Percentiles rank a stretch among this genome's conserved stretches.
These are phyloP conservation scores for Pygocentrus nattereri DNA, from an alignment of 2,797 vertebrate species.

Conservation along the genomic window DNA sequence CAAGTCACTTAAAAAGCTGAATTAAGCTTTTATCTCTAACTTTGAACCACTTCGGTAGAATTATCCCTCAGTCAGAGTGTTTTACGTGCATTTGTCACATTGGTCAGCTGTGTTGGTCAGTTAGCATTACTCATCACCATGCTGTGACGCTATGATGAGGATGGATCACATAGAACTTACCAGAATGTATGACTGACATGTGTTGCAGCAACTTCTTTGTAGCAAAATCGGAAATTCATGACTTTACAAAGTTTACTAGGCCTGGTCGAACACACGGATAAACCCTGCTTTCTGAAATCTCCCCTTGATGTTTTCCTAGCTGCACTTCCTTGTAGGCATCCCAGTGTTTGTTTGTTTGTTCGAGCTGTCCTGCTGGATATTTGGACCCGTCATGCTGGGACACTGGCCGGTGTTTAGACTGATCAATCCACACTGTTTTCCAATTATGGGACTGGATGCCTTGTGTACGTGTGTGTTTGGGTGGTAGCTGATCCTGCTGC, in stretches of 20 bases:
- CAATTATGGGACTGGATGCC: conserved; percentile 12
- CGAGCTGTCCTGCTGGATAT: conserved; percentile 6
- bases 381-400: conserved; percentile 15
- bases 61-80: no score
- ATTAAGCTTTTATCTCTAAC: no score
- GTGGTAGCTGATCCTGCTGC: conserved; percentile 1
- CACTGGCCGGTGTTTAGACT: background rate
- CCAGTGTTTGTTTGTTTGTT: conserved; percentile 22
- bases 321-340: background rate
- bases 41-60: no score
- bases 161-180: no score
- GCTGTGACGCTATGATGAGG: no score
- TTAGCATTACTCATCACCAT: no score
- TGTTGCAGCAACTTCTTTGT: background rate
- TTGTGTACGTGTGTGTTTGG: conserved; percentile 24
- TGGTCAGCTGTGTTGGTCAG: no score
- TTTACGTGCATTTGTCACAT: no score
- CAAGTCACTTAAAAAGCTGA: no score
- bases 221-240: background rate
- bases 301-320: background rate
- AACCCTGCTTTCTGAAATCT: background rate
- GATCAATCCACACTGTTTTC: conserved; percentile 22
- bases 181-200: background rate
- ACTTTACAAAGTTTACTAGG: background rate
- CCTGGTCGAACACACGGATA: background rate